phyloP scores from a whole-genome alignment of 2,888 invertebrate genomes.

The Nomada fucata region DNA sequence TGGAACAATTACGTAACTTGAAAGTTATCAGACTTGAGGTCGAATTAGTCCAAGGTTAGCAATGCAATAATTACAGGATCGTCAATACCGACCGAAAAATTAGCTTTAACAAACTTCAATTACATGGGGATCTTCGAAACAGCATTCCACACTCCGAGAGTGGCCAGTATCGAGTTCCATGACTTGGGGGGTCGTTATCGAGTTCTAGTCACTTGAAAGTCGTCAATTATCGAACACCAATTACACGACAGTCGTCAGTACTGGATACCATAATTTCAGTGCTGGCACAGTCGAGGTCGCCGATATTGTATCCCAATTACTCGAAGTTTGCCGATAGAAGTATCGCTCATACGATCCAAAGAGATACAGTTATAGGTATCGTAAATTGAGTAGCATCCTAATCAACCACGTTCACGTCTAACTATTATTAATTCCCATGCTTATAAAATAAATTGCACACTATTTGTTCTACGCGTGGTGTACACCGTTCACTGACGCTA shows the following conservation, averaged over 20 bases:
- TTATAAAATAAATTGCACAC: not conserved
- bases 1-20: not conserved
- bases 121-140: conserved; percentile 2
- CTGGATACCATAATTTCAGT: conserved; percentile 18
- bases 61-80: not conserved
- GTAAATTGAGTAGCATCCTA: conserved; percentile 2
- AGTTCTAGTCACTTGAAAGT: conserved; percentile 28
- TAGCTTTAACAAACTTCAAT: not conserved
- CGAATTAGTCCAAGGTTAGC: not conserved
- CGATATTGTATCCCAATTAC: conserved; percentile 32
- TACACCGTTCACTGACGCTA: too few species aligned
- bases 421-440: not conserved
- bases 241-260: conserved; percentile 24
- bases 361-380: not conserved
- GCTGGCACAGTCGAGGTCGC: not conserved
- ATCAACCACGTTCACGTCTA: not conserved
- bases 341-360: not conserved
- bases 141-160: not conserved
- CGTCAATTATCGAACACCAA: conserved; percentile 36
- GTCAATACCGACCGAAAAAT: not conserved
- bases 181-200: conserved; percentile 18
- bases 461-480: not conserved
- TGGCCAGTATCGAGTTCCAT: conserved; percentile 11
- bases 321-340: conserved; percentile 9
- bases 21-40: not conserved